Evolutionary conservation across 2,113 vertebrate species (phyloP), one percentile per base, ranked within the genome.

Genomic region (Puma concolor): DNA sequence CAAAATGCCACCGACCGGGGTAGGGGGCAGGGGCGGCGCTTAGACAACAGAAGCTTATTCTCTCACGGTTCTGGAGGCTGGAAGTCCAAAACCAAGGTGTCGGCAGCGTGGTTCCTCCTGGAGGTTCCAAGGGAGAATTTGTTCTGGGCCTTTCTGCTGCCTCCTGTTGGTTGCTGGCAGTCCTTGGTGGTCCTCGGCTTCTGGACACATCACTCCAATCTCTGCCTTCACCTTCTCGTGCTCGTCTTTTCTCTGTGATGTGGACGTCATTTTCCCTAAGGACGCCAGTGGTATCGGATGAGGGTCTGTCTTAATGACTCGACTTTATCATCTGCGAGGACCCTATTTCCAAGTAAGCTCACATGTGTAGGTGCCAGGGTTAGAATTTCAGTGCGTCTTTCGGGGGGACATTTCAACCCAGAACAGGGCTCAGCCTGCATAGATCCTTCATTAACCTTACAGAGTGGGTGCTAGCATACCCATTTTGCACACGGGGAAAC

Each of bases 171-270:
- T 4, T 5, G 16, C 36, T 5, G 2, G 79, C 66, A 1, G 16
- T 4, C 80, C 16, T 33, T 16, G 48, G 27, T 1, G 12, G 27
- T 23, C 21, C 29, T 3, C 3, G 1, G 31, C 21, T 10, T n/a
- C 6, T 3, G 0, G 64, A 15, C 4, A 0, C 0, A 0, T 4
- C 41, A 21, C 19, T 23, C 38, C 57, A 5, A 10, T 19, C 63
- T 25, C 71, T 16, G 17, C 69, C 29, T 90, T 69, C 4, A 1
- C 17, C 82, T 38, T 23, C 41, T 10, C 2, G 0, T 14, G 52
- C 31, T 36, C 3, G 0, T 31, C 89, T 38, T 74, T 57, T 66
- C 19, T 85, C 64, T 33, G 16, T 50, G 52, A 17, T 15, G 29
- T n/a, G 33, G 60, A 13, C 10, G 0, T 74, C 41, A 4, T 13